A percentile compares a stretch with the other conserved stretches of the same genome.
These are phyloP conservation scores for Lipophrys pholis DNA, from an alignment of 2,113 vertebrate species.

Conservation along the genomic window DNA sequence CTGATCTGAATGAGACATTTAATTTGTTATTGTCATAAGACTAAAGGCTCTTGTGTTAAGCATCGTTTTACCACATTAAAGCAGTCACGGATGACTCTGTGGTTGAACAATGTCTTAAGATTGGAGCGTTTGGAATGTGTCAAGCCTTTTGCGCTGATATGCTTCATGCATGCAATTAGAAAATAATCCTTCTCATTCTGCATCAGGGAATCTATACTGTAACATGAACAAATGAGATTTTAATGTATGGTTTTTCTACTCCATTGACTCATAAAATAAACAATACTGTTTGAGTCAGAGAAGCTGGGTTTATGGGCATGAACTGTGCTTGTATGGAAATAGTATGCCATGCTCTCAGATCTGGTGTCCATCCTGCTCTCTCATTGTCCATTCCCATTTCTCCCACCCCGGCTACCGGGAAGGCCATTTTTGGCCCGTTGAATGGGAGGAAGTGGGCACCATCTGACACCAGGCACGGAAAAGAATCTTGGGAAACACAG, in stretches of 20 bases:
- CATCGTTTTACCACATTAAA: background rate
- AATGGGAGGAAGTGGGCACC: constrained; percentile 80
- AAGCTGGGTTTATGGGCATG: constrained; percentile 8
- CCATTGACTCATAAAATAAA: constrained; percentile 21
- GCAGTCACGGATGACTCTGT: background rate
- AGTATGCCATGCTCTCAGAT: constrained; percentile 46
- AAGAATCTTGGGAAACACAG: constrained; percentile 44
- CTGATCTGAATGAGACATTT: background rate
- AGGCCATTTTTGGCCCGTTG: constrained; percentile 71
- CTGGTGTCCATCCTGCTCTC: constrained; percentile 61
- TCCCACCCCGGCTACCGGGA: constrained; percentile 66
- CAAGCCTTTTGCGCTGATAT: background rate
- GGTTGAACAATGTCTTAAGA: background rate
- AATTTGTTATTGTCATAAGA: constrained; percentile 5
- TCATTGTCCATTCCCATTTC: constrained; percentile 70
- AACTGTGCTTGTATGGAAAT: constrained; percentile 48
- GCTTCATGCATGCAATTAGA: constrained; percentile 2
- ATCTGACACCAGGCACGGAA: constrained; percentile 36
- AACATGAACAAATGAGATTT: background rate
- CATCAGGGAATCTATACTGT: background rate
- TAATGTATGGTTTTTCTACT: background rate
- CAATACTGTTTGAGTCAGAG: constrained; percentile 13
- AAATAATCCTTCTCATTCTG: background rate
- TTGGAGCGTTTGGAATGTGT: constrained; percentile 13
- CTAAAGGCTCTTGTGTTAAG: background rate